Evolutionary conservation across 2,113 vertebrate species (phyloP).

Genomic region (Elephas maximus): DNA sequence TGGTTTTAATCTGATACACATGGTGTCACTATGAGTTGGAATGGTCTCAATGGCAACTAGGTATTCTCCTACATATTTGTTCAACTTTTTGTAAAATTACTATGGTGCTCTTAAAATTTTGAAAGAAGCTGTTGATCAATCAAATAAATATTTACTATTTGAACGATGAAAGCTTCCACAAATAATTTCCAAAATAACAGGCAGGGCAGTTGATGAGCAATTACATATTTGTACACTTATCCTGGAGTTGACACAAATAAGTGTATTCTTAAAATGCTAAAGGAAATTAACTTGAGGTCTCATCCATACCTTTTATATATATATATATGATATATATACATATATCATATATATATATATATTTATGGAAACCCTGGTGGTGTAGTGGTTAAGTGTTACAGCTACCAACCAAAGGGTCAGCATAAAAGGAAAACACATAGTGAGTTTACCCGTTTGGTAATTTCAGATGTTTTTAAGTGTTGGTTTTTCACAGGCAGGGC

Average conservation of each 20-base stretch:
- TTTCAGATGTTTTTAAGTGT: background rate
- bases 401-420: too few relatives aligned
- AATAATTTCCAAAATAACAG: conserved; percentile 44
- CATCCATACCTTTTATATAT: background rate
- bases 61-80: background rate
- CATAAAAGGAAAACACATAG: background rate
- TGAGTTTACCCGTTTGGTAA: background rate
- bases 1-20: background rate
- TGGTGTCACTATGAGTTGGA: background rate
- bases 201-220: background rate
- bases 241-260: background rate
- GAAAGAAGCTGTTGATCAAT: background rate
- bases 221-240: background rate
- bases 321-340: too few relatives aligned
- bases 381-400: too few relatives aligned
- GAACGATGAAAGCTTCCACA: background rate
- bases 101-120: background rate
- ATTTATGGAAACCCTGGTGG: too few relatives aligned
- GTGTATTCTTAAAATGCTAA: background rate
- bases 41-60: background rate
- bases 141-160: conserved; percentile 49
- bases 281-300: background rate
- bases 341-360: too few relatives aligned
- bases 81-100: conserved; percentile 11
- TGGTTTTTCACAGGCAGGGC: background rate